These are phyloP conservation scores for Lycia hirtaria DNA, from an alignment of 2,888 invertebrate species.

Conservation along the genomic window DNA sequence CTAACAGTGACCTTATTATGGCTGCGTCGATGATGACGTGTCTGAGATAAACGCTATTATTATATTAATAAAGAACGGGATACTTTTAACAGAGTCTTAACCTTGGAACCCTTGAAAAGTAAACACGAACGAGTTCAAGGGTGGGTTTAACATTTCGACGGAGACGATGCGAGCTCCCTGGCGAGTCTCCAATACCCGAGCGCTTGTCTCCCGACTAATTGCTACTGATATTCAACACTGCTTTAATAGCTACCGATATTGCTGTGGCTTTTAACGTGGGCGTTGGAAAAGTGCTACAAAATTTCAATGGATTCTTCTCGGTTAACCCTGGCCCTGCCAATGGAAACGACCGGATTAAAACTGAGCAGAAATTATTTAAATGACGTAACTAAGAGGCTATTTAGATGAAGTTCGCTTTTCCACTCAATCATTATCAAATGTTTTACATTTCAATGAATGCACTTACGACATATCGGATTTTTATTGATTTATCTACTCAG, in stretches of 20 bases:
- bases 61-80: too few relatives aligned
- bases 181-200: slow-evolving; percentile 19
- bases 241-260: slow-evolving; percentile 14
- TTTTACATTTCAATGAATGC: too few relatives aligned
- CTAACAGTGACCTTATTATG: too few relatives aligned
- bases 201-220: slow-evolving; percentile 17
- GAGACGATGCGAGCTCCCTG: not conserved
- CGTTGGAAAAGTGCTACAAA: slow-evolving; percentile 2
- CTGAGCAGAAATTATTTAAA: too few relatives aligned
- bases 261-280: slow-evolving; percentile 7
- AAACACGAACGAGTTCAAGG: slow-evolving; percentile 40
- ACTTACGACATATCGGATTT: too few relatives aligned
- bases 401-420: too few relatives aligned
- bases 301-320: not conserved
- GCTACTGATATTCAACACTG: slow-evolving; percentile 21
- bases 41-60: too few relatives aligned
- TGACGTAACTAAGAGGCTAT: too few relatives aligned
- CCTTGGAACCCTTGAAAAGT: slow-evolving; percentile 34
- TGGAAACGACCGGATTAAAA: too few relatives aligned
- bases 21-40: too few relatives aligned
- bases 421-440: too few relatives aligned
- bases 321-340: not conserved
- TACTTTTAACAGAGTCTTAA: slow-evolving; percentile 12
- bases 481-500: too few relatives aligned
- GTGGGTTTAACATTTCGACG: slow-evolving; percentile 24